Percentiles rank a stretch among this genome's conserved stretches.
Evolutionary conservation across 2,888 invertebrate genomes (phyloP).

Genomic region (Caenorhabditis panamensis): DNA sequence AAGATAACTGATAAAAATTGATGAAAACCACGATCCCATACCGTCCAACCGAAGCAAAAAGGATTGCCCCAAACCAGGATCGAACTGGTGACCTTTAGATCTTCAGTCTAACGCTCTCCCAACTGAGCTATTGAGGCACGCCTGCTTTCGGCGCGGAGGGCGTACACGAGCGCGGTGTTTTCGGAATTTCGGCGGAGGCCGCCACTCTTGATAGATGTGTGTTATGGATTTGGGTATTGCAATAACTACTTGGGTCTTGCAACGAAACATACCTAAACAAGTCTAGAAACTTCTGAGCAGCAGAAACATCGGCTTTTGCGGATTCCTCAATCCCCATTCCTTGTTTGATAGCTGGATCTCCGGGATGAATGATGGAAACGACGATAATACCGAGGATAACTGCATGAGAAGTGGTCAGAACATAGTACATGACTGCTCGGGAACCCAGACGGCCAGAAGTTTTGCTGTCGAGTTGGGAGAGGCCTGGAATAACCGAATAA

Average conservation of each 20-base stretch:
- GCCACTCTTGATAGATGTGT: too few relatives aligned
- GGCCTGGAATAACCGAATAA: slow-evolving; percentile 82
- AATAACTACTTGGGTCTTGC: too few relatives aligned
- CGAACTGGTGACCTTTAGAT: slow-evolving; percentile 81
- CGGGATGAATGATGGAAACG: slow-evolving; percentile 86
- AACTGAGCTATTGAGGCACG: slow-evolving; percentile 79
- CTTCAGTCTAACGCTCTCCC: slow-evolving; percentile 82
- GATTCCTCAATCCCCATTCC: slow-evolving; percentile 31
- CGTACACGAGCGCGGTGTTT: too few relatives aligned
- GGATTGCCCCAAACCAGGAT: slow-evolving; percentile 80
- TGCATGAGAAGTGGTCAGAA: slow-evolving; percentile 85
- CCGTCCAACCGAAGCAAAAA: not conserved
- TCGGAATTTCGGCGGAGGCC: too few relatives aligned
- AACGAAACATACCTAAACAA: slow-evolving; percentile 92
- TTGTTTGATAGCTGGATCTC: slow-evolving; percentile 83
- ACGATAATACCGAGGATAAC: slow-evolving; percentile 85
- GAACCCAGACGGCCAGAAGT: slow-evolving; percentile 86
- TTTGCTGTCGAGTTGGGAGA: slow-evolving; percentile 85
- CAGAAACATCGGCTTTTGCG: slow-evolving; percentile 59
- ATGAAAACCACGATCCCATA: not conserved
- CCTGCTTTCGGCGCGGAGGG: too few relatives aligned
- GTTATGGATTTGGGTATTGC: too few relatives aligned
- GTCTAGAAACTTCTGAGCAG: slow-evolving; percentile 90
- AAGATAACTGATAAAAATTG: not conserved
- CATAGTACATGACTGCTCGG: slow-evolving; percentile 85